Base-by-base conservation (phyloP, 2,888 invertebrate species). In the Craniophora ligustri region DNA sequence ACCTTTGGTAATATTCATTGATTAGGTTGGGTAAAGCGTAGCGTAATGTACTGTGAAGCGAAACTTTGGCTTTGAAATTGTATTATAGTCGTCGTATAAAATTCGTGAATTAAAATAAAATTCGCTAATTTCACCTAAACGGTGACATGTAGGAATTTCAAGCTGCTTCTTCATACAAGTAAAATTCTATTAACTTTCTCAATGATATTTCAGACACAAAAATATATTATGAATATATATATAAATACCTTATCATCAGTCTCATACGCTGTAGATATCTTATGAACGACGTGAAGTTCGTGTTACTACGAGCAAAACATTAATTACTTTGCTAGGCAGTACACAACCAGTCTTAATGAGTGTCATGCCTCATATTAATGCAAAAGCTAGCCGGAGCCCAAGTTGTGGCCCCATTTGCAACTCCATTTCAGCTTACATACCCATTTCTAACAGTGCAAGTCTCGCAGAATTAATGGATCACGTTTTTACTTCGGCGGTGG, bases 401-500 rank as follows among this genome's bases (percentile, higher is more conserved):
- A 54, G 39, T 49, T 59, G 59, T 60, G 66, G 62, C 63, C 67
- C 59, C 61, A 70, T 64, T 64, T 64, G 40, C 47, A 64, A 55
- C 59, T 62, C 62, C 57, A 67, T 67, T 59, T 65, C 31, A 63
- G 56, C 51, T 64, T 62, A 54, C 61, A 48, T 61, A 68, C 48
- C 38, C 51, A 64, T 30, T 51, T 55, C 60, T 61, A 61, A 55
- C 64, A 45, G 50, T 49, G 50, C 54, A 53, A 58, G 26, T 49
- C 49, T 40, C 49, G 42, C 48, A 58, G 55, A 62, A 65, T 68
- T 64, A 72, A 75, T 67, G 62, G 71, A 54, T 68, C 54, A 51
- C 61, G 63, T 67, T 66, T 71, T 72, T 58, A 45, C 69, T 54
- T 55, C 46, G 32, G 31, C 56, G 35, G 39, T 40, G 16, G 45